phyloP scores from a whole-genome alignment of 2,888 invertebrate genomes.

The Cataglyphis rosenhaueri region DNA sequence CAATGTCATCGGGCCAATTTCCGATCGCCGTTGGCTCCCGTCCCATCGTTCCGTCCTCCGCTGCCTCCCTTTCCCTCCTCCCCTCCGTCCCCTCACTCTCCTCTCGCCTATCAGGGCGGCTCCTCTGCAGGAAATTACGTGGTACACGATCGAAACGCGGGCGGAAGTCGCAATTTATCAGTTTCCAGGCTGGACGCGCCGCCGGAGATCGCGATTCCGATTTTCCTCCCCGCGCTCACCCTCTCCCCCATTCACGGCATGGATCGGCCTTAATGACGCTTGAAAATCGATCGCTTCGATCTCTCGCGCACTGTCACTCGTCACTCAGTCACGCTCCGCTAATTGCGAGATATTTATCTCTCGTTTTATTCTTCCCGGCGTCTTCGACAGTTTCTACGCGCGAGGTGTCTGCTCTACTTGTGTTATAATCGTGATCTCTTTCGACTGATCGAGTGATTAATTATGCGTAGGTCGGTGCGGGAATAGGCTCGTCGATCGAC shows the following conservation, averaged over 20 bases:
- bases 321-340: slow-evolving; percentile 56
- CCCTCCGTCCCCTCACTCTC: slow-evolving; percentile 55
- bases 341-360: slow-evolving; percentile 54
- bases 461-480: slow-evolving; percentile 27
- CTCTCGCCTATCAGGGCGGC: slow-evolving; percentile 74
- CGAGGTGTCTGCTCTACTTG: slow-evolving; percentile 31
- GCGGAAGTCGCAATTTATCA: slow-evolving; percentile 85
- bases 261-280: slow-evolving; percentile 57
- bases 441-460: slow-evolving; percentile 43
- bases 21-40: slow-evolving; percentile 82
- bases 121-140: slow-evolving; percentile 84
- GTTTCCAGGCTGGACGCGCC: slow-evolving; percentile 78
- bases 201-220: slow-evolving; percentile 72
- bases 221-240: slow-evolving; percentile 55
- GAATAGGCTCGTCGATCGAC: slow-evolving; percentile 33
- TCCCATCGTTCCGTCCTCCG: slow-evolving; percentile 72
- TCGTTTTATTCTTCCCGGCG: slow-evolving; percentile 30
- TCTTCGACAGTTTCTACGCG: slow-evolving; percentile 31
- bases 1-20: slow-evolving; percentile 86
- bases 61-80: slow-evolving; percentile 58
- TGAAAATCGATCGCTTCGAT: slow-evolving; percentile 65
- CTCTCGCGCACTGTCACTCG: slow-evolving; percentile 47
- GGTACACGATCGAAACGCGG: slow-evolving; percentile 82
- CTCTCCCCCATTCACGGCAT: slow-evolving; percentile 12
- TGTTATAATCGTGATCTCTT: slow-evolving; percentile 49